A percentile compares a stretch with the other conserved stretches of the same genome.
Conservation (phyloP, 1,140 invertebrate genomes). For the Drosophila dunni region DNA sequence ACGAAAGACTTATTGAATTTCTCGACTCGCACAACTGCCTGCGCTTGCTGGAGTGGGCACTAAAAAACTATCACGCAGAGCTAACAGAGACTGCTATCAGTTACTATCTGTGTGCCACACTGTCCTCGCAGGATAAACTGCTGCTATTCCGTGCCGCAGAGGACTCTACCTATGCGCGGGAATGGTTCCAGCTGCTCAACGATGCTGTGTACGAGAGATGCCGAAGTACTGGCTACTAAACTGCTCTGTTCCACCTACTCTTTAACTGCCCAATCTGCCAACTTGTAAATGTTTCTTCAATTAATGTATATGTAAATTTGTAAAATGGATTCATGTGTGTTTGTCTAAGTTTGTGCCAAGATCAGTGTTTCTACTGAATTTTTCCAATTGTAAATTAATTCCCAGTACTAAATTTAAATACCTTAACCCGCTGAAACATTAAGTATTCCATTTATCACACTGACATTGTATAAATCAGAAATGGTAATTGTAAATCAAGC, state of each 20-base stretch:
- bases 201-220: conserved; percentile 78
- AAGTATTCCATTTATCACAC: too few species aligned
- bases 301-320: not conserved
- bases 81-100: conserved; percentile 78
- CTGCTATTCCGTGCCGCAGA: conserved; percentile 76
- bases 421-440: too few species aligned
- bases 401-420: too few species aligned
- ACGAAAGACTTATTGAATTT: conserved; percentile 65
- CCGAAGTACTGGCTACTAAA: conserved; percentile 69
- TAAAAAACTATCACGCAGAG: conserved; percentile 81
- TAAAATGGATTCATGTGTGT: not conserved
- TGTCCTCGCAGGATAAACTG: conserved; percentile 65
- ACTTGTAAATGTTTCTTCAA: conserved; percentile 9
- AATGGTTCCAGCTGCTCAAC: conserved; percentile 82
- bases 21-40: conserved; percentile 72
- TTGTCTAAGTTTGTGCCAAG: conserved; percentile 23
- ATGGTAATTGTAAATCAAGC: too few species aligned
- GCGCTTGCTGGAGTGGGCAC: conserved; percentile 75
- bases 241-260: not conserved
- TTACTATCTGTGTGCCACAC: conserved; percentile 73
- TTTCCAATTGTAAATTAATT: not conserved
- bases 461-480: too few species aligned
- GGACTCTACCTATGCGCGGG: conserved; percentile 70
- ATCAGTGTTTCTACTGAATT: too few species aligned
- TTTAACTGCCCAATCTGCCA: not conserved